Evolutionary conservation across 2,797 vertebrate genomes (phyloP), one percentile per base, ranked within the genome.

Genomic region (Neomorphus geoffroyi): DNA sequence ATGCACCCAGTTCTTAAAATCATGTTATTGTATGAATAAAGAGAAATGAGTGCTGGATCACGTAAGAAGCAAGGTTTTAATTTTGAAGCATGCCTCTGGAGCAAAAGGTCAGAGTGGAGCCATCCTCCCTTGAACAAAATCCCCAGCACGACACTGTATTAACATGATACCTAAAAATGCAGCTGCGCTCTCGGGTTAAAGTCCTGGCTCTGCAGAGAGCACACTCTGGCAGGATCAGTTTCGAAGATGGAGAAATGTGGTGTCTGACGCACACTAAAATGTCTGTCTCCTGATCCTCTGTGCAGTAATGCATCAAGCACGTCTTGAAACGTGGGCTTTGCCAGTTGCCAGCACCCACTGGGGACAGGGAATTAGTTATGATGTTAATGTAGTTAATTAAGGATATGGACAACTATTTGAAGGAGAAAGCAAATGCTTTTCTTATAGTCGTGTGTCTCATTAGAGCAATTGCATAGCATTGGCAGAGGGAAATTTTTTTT

Each of bases 141-240:
- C 91, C 93, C 83, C 83, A 50, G 39, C 64, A 80, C 23, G 39
- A 90, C 93, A 41, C 64, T 85, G 43, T 30, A 90, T 95, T 94
- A 97, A 97, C 71, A 87, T 93, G 93, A 97, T 94, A 94, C 94
- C 80, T 85, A 78, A 92, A 94, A 94, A 93, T 94, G 95, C 95
- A 94, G 96, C 96, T 94, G 93, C 5, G 1, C 86, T 94, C 90
- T 94, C 62, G 71, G 74, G 94, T 94, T 93, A 80, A 92, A 93
- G 88, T 90, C 71, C 80, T 96, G 95, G 96, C 94, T 90, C 78
- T 94, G 86, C 57, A 33, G 78, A 69, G 74, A 96, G 94, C 96
- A 95, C 96, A 93, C 80, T 92, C 67, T 0, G 22, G 75, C 93
- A 95, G 93, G 95, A 96, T 93, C 92, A 93, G 93, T 96, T 95